These are phyloP conservation scores for Eulemur albifrons DNA, from an alignment of 2,797 vertebrate species.

Conservation along the genomic window DNA sequence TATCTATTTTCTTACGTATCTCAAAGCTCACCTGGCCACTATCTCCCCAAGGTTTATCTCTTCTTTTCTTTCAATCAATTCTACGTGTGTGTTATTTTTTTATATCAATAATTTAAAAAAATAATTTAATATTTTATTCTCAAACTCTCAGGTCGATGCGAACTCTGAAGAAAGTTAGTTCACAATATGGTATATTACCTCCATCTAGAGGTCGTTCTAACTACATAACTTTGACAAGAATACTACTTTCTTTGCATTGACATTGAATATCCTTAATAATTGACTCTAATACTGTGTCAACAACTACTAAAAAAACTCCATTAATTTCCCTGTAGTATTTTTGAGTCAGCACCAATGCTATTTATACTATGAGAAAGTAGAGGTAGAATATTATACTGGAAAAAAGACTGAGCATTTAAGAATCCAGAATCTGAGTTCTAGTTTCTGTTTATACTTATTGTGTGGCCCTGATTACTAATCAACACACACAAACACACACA, in stretches of 20 bases:
- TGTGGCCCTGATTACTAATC: not conserved
- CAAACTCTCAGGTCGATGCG: not conserved
- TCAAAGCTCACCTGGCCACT: not conserved
- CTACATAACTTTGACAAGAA: not conserved
- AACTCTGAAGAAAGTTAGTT: not conserved
- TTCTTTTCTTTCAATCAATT: not conserved
- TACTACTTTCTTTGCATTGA: not conserved
- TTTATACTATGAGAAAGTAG: not conserved
- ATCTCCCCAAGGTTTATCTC: not conserved
- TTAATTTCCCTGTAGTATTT: not conserved
- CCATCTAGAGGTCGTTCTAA: constrained; percentile 62
- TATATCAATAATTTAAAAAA: not conserved
- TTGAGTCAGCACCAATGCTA: not conserved
- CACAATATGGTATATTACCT: not conserved
- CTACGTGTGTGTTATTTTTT: not conserved
- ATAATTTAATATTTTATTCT: constrained; percentile 18
- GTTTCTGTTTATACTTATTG: not conserved
- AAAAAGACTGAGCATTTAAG: not conserved
- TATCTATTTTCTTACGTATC: not conserved
- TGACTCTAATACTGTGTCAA: not conserved
- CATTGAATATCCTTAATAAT: not conserved
- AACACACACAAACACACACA: not conserved
- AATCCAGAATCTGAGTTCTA: not conserved
- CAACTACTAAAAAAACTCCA: not conserved
- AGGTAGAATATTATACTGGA: not conserved